Evolutionary conservation across 2,888 invertebrate species (phyloP), one percentile per base, ranked within the genome.

Genomic region (Resseliella maxima): DNA sequence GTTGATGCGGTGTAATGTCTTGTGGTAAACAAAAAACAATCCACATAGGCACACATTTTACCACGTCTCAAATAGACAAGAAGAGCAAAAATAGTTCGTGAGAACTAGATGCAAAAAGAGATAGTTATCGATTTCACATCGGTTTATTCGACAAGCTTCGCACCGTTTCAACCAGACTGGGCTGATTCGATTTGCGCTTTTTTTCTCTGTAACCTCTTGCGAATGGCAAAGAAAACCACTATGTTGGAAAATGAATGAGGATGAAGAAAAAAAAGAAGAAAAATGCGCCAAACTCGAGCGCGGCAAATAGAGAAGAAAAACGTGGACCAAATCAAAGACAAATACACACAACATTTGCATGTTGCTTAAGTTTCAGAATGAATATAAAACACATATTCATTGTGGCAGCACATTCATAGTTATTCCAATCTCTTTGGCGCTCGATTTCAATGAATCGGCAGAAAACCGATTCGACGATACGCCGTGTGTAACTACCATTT

Each of bases 121-220:
- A 72, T 72, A 72, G 72, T 72, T 72, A 72, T 72, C 72, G 72
- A 72, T 72, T 72, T 72, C 72, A 72, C 72, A 72, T 72, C 72
- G 72, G 72, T 72, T 31, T 72, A 72, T 72, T 72, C 72, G 72
- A 72, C 72, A 72, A 72, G 72, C 72, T 72, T 72, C 72, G 72
- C 72, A 72, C 72, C 72, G 72, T 35, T 27, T 15, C 31, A 3
- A 2, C n/a, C 15, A 18, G 2, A 50, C 18, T 1, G 59, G 31
- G n/a, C 27, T 31, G 31, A 18, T 5, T 72, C 72, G 72, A 72
- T 72, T 72, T 72, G 72, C 31, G 72, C 31, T n/a, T n/a, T n/a
- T n/a, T n/a, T n/a, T n/a, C n/a, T n/a, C n/a, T n/a, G n/a, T 72
- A 72, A 72, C 72, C 72, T 72, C 72, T 31, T 72, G 15, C 72